Evolutionary conservation across 2,888 invertebrate species (phyloP).

Genomic region (Alentia gelatinosa): DNA sequence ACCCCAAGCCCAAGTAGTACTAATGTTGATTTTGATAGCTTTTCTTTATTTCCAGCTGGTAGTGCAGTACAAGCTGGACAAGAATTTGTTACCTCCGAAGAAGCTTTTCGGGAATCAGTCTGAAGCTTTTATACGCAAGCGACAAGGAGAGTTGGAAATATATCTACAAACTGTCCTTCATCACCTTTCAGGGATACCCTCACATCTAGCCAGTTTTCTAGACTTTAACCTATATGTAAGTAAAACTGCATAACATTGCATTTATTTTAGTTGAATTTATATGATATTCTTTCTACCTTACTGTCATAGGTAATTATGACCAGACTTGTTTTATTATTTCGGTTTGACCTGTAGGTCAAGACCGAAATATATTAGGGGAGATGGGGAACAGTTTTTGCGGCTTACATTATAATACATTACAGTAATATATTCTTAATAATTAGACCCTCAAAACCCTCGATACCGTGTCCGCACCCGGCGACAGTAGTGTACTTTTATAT

Average conservation of each 20-base stretch:
- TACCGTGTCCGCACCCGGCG: no score
- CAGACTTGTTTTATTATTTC: background rate
- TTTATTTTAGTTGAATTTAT: no score
- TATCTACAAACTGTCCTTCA: constrained; percentile 90
- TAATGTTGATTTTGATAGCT: background rate
- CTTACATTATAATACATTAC: no score
- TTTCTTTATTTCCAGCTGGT: constrained; percentile 83
- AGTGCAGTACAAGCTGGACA: constrained; percentile 89
- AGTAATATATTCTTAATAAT: no score
- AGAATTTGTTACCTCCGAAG: constrained; percentile 94
- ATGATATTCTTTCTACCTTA: no score
- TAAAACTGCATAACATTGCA: background rate
- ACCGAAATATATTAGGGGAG: no score
- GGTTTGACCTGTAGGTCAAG: no score
- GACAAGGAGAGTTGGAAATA: constrained; percentile 89
- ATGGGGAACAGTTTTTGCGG: no score
- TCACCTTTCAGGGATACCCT: constrained; percentile 87
- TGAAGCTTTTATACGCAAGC: constrained; percentile 91
- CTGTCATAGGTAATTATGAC: background rate
- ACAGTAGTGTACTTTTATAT: no score
- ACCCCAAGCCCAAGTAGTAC: background rate
- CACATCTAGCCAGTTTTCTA: constrained; percentile 90
- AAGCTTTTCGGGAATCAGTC: constrained; percentile 95
- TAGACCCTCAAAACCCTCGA: no score
- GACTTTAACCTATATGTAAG: constrained; percentile 90